These are phyloP conservation scores for Misgurnus mizolepis DNA, from an alignment of 2,113 vertebrate species.

Conservation along the genomic window DNA sequence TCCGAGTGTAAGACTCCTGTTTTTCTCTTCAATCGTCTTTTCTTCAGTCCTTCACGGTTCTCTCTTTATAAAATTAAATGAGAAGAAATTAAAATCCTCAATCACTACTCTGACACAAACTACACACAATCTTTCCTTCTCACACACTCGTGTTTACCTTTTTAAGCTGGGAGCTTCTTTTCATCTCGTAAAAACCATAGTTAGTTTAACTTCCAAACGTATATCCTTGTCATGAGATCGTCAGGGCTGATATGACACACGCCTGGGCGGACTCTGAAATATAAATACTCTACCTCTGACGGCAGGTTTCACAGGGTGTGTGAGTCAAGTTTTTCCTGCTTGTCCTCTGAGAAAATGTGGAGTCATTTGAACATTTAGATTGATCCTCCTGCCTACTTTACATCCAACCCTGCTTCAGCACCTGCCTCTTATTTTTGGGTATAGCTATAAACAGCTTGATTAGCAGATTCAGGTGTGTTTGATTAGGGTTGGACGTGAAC, in stretches of 20 bases:
- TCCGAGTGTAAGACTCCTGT: conserved; percentile 12
- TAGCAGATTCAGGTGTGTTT: too few species aligned
- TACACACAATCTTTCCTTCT: conserved; percentile 29
- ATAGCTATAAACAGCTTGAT: too few species aligned
- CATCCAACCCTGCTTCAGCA: too few species aligned
- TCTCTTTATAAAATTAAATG: conserved; percentile 41
- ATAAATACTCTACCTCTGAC: not conserved
- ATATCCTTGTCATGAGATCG: not conserved
- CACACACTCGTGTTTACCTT: conserved; percentile 42
- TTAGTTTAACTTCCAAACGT: conserved; percentile 2
- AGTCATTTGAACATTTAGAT: conserved; percentile 19
- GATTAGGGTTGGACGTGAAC: too few species aligned
- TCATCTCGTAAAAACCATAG: conserved; percentile 14
- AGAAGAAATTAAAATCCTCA: conserved; percentile 56
- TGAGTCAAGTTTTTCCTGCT: conserved; percentile 53
- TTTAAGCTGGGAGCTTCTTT: conserved; percentile 2
- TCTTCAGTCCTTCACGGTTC: conserved; percentile 17
- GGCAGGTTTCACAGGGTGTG: conserved; percentile 40
- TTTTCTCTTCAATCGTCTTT: conserved; percentile 33
- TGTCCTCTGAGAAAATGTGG: not conserved
- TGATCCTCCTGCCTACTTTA: not conserved
- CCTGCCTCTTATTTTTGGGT: too few species aligned
- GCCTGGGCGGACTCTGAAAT: not conserved
- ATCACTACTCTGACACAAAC: conserved; percentile 46
- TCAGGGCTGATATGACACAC: conserved; percentile 8